phyloP scores from a whole-genome alignment of 1,140 invertebrate genomes.

The Plutomurus gul region DNA sequence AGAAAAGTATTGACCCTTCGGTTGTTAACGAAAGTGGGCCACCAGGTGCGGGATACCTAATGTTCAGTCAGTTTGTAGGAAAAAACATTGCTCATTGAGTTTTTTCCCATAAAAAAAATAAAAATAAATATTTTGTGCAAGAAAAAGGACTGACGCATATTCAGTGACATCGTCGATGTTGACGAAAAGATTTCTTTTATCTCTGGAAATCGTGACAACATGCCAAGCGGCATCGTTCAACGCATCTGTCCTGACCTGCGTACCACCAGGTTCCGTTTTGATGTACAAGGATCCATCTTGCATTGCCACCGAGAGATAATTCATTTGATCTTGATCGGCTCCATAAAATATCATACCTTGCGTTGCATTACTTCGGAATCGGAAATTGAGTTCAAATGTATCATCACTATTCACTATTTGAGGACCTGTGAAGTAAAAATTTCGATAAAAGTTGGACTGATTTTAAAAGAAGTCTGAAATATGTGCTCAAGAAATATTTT shows the following conservation, averaged over 20 bases:
- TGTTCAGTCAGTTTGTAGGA: too few species aligned
- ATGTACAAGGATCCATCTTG: constrained; percentile 71
- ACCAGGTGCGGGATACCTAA: constrained; percentile 50
- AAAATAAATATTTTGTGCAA: constrained; percentile 31
- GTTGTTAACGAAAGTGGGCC: constrained; percentile 65
- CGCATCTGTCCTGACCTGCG: constrained; percentile 35
- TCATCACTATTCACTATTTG: constrained; percentile 59
- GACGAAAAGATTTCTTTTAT: constrained; percentile 66
- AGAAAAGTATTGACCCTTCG: constrained; percentile 67
- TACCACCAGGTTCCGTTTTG: constrained; percentile 56
- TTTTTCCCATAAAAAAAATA: constrained; percentile 23
- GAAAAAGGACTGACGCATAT: constrained; percentile 63
- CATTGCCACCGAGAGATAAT: constrained; percentile 70
- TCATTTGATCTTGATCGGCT: constrained; percentile 66
- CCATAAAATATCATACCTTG: constrained; percentile 80
- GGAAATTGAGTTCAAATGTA: constrained; percentile 73
- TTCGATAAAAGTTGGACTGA: too few species aligned
- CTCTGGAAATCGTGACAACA: constrained; percentile 81
- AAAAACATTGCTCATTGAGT: too few species aligned
- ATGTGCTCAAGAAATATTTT: constrained; percentile 67
- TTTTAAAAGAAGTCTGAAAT: too few species aligned
- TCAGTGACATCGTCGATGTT: constrained; percentile 82
- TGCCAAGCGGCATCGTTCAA: constrained; percentile 89
- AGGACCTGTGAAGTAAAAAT: constrained; percentile 62
- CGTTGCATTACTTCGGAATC: constrained; percentile 80